Evolutionary conservation across 2,888 invertebrate species (phyloP).

Genomic region (Synergus gifuensis): DNA sequence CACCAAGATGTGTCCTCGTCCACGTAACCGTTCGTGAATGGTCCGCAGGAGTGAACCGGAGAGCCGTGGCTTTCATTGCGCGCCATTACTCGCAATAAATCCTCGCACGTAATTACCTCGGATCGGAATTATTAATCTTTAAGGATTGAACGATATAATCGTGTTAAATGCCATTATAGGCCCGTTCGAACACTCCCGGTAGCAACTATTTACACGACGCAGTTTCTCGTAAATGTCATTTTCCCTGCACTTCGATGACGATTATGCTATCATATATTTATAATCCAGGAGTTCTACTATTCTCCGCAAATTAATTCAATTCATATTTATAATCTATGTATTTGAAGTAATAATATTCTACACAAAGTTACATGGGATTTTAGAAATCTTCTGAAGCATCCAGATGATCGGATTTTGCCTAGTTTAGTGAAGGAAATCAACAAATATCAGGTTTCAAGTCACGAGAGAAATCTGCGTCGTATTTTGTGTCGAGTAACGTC

Average conservation of each 20-base stretch:
- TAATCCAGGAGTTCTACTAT: no score
- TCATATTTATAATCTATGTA: no score
- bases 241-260: background rate
- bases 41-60: conserved; percentile 42
- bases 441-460: conserved; percentile 1
- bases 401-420: no score
- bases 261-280: no score
- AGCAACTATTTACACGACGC: conserved; percentile 36
- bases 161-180: conserved; percentile 66
- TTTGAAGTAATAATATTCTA: no score
- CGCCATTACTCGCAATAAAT: conserved; percentile 71
- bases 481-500: background rate
- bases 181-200: conserved; percentile 47
- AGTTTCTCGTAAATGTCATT: background rate
- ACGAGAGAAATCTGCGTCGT: background rate
- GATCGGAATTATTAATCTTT: conserved; percentile 69
- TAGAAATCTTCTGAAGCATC: no score
- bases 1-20: conserved; percentile 73
- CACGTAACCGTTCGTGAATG: conserved; percentile 64
- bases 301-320: no score
- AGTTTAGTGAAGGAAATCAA: background rate
- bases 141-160: conserved; percentile 70
- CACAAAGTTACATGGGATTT: no score
- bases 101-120: conserved; percentile 64
- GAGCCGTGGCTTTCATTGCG: conserved; percentile 58